Conservation (phyloP, 2,888 invertebrate species). For the Sthenelais limicola region DNA sequence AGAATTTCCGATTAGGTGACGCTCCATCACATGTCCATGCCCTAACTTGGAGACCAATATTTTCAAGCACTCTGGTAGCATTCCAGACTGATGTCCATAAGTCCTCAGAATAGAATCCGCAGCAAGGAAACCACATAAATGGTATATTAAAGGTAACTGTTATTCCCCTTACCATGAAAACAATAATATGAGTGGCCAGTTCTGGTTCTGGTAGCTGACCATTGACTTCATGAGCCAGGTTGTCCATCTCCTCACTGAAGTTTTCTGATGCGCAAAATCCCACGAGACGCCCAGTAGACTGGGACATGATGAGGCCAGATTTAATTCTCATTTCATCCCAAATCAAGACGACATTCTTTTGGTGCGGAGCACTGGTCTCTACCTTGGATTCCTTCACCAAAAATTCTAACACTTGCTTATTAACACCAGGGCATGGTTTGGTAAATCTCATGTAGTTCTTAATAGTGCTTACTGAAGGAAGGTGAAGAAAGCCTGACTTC, state of each 20-base stretch:
- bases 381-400: neutral
- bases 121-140: constrained; percentile 24
- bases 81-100: constrained; percentile 1
- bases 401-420: neutral
- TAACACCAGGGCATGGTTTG: neutral
- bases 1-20: constrained; percentile 28
- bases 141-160: constrained; percentile 2
- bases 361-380: neutral
- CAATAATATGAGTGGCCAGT: constrained; percentile 9
- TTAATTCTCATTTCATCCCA: constrained; percentile 35
- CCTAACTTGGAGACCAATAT: constrained; percentile 4
- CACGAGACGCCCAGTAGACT: constrained; percentile 21
- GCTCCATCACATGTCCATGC: constrained; percentile 28
- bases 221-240: neutral
- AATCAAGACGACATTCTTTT: constrained; percentile 14
- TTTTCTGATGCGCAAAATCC: constrained; percentile 18
- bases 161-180: constrained; percentile 35
- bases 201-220: neutral
- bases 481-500: constrained; percentile 10
- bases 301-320: neutral
- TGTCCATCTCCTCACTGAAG: constrained; percentile 1
- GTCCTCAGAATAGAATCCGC: neutral
- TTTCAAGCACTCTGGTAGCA: constrained; percentile 1
- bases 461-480: constrained; percentile 10
- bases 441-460: constrained; percentile 21